A percentile compares a stretch with the other conserved stretches of the same genome.
Conservation (phyloP, 2,797 vertebrate species). For the Sphaeramia orbicularis region DNA sequence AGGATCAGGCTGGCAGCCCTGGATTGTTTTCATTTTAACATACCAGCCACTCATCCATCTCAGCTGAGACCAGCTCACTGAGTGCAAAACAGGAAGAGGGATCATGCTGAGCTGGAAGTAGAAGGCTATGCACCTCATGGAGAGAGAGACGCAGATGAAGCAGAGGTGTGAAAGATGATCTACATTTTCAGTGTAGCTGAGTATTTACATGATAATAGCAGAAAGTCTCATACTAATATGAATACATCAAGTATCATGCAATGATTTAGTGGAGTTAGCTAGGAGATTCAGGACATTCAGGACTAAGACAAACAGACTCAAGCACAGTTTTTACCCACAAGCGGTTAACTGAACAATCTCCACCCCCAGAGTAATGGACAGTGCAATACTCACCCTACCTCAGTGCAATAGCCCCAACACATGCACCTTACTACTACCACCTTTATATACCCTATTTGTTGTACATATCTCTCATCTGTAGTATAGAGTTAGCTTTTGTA, state of each 20-base stretch:
- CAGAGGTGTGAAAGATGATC: constrained; percentile 6
- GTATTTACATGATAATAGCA: constrained; percentile 1
- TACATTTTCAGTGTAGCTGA: background rate
- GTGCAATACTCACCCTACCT: no score
- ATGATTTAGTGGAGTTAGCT: background rate
- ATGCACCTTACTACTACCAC: no score
- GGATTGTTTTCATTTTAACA: constrained; percentile 30
- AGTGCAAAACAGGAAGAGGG: constrained; percentile 20
- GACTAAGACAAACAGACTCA: no score
- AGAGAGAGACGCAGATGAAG: constrained; percentile 10
- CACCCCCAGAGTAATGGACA: no score
- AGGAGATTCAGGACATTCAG: no score
- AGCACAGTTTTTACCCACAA: no score
- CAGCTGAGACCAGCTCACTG: constrained; percentile 16
- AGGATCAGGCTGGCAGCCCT: constrained; percentile 42
- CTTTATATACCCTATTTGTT: no score
- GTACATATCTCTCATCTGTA: no score
- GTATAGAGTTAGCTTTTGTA: no score
- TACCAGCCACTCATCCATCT: background rate
- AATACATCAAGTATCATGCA: background rate
- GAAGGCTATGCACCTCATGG: background rate
- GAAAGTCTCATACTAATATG: no score
- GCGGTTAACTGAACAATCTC: no score
- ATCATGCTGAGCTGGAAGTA: constrained; percentile 4
- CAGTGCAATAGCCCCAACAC: no score